phyloP scores from a whole-genome alignment of 2,113 vertebrate genomes.

The Lepisosteus osseus region DNA sequence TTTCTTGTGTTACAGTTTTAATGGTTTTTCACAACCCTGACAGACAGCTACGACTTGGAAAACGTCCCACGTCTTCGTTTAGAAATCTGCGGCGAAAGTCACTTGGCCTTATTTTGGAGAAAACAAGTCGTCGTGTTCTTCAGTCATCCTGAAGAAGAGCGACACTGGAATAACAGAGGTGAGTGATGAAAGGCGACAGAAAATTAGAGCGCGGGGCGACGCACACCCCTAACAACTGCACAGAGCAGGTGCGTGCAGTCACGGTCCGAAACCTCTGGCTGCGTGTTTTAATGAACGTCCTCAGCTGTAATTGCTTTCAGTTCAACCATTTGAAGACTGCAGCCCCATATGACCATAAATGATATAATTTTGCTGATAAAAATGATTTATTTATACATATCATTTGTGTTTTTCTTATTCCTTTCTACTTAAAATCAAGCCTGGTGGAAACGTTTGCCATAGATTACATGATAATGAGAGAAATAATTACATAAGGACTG shows the following conservation, averaged over 20 bases:
- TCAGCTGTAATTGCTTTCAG: too few relatives aligned
- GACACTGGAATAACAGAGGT: slow-evolving; percentile 35
- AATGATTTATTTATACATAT: too few relatives aligned
- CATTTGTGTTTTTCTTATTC: too few relatives aligned
- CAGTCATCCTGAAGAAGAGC: slow-evolving; percentile 17
- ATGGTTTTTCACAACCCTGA: neutral
- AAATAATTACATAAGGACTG: too few relatives aligned
- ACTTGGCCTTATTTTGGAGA: slow-evolving; percentile 21
- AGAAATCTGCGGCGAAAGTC: slow-evolving; percentile 14
- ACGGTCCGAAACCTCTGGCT: neutral
- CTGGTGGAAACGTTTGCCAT: too few relatives aligned
- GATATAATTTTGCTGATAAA: too few relatives aligned
- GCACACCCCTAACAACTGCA: slow-evolving; percentile 16
- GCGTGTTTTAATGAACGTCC: too few relatives aligned
- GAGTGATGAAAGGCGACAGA: slow-evolving; percentile 39
- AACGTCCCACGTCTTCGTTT: slow-evolving; percentile 32
- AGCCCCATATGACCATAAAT: too few relatives aligned
- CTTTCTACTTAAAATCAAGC: too few relatives aligned
- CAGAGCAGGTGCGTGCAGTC: slow-evolving; percentile 35
- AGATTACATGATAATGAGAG: too few relatives aligned
- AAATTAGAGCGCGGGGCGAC: slow-evolving; percentile 18
- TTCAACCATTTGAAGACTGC: too few relatives aligned
- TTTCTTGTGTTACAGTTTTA: neutral
- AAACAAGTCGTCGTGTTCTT: slow-evolving; percentile 26
- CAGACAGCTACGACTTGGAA: neutral